Conservation (phyloP, 2,113 vertebrate species). For the Brachirus orientalis region DNA sequence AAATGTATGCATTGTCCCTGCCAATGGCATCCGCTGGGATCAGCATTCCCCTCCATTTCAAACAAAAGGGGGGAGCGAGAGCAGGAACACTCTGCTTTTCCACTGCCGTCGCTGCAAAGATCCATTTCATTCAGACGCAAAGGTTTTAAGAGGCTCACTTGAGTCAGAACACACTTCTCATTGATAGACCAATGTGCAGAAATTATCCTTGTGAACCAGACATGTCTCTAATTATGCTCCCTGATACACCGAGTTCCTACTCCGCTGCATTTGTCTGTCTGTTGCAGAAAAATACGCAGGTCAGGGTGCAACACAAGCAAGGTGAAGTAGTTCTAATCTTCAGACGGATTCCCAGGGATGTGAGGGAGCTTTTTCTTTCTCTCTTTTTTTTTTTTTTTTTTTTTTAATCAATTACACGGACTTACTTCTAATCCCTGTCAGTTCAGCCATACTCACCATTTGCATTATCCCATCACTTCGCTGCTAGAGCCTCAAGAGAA, state of each 20-base stretch:
- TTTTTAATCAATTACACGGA: conserved; percentile 70
- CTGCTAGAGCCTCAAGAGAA: conserved; percentile 26
- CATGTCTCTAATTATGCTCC: conserved; percentile 46
- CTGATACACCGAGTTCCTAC: conserved; percentile 16
- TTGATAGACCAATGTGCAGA: conserved; percentile 33
- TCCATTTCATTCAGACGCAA: conserved; percentile 33
- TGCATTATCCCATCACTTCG: conserved; percentile 68
- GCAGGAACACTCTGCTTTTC: conserved; percentile 17
- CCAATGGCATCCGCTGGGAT: conserved; percentile 55
- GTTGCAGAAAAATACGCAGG: conserved; percentile 25
- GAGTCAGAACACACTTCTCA: conserved; percentile 34
- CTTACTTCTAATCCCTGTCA: conserved; percentile 67
- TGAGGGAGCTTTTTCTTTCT: not conserved
- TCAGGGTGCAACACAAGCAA: conserved; percentile 37
- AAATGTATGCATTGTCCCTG: conserved; percentile 50
- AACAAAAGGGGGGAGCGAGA: conserved; percentile 17
- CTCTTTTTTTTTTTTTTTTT: not conserved
- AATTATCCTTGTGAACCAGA: conserved; percentile 39
- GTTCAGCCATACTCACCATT: conserved; percentile 64
- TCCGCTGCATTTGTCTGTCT: conserved; percentile 29
- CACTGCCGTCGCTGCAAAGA: conserved; percentile 34
- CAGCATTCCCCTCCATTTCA: conserved; percentile 20
- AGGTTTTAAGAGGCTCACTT: conserved; percentile 11
- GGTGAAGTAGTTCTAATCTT: conserved; percentile 62
- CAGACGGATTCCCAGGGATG: conserved; percentile 36